These are phyloP conservation scores for Steromphala cineraria DNA, from an alignment of 2,888 invertebrate species.

Conservation along the genomic window DNA sequence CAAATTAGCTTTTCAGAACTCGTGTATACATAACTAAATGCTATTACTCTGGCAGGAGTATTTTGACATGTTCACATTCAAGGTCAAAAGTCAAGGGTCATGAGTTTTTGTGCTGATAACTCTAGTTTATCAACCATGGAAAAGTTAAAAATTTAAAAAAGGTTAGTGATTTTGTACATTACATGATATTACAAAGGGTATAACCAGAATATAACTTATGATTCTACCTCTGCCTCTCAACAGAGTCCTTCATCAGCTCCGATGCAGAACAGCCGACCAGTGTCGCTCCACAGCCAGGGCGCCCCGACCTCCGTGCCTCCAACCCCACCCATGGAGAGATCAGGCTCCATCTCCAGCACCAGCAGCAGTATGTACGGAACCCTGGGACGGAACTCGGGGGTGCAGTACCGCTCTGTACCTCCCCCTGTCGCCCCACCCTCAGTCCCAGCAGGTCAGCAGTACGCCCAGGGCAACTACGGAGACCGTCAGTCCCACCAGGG, in stretches of 20 bases:
- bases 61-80: too few relatives aligned
- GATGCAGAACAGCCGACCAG: slow-evolving; percentile 42
- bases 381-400: slow-evolving; percentile 54
- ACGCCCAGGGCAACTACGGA: slow-evolving; percentile 9
- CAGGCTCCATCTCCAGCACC: slow-evolving; percentile 29
- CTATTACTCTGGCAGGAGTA: too few relatives aligned
- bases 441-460: slow-evolving; percentile 78
- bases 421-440: slow-evolving; percentile 94
- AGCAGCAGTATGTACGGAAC: slow-evolving; percentile 44
- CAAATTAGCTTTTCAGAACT: too few relatives aligned
- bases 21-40: too few relatives aligned
- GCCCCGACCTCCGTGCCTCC: slow-evolving; percentile 97
- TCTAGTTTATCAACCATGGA: too few relatives aligned
- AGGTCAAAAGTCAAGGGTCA: too few relatives aligned
- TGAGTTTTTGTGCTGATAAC: too few relatives aligned
- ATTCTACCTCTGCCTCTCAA: neutral
- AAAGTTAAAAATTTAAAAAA: too few relatives aligned
- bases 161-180: too few relatives aligned
- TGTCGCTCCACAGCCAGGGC: slow-evolving; percentile 57
- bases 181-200: too few relatives aligned
- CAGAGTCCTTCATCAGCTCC: slow-evolving; percentile 43
- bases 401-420: slow-evolving; percentile 82
- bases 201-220: too few relatives aligned
- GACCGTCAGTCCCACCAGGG: slow-evolving; percentile 11
- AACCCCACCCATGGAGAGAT: slow-evolving; percentile 84